Percentiles rank a stretch among this genome's conserved stretches.
These are phyloP conservation scores for Marcusenius ussheri DNA, from an alignment of 2,113 vertebrate species.

Conservation along the genomic window DNA sequence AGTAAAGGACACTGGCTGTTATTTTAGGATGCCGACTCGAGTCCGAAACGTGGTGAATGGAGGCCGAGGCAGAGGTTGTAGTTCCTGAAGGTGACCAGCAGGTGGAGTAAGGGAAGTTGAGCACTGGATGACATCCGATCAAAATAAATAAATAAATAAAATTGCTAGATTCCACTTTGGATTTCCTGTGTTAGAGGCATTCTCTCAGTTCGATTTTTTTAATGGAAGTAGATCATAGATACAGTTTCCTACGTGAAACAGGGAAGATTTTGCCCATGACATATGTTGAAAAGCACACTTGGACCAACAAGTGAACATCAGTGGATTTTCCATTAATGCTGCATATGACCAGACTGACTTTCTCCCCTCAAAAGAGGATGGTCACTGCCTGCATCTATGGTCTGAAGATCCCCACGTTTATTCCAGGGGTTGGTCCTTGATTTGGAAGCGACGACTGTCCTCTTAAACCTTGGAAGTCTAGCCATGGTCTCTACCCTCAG, in stretches of 20 bases:
- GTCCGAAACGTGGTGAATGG: neutral
- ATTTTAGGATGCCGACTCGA: neutral
- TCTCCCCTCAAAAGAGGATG: neutral
- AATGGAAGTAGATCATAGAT: neutral
- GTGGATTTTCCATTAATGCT: neutral
- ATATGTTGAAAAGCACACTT: constrained; percentile 19
- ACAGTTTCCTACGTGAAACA: neutral
- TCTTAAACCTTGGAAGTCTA: neutral
- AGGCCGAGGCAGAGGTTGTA: neutral
- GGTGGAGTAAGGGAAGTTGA: neutral
- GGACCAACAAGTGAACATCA: neutral
- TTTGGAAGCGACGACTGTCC: neutral
- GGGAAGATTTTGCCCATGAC: neutral
- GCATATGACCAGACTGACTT: neutral
- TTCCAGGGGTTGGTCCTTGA: neutral
- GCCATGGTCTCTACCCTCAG: neutral
- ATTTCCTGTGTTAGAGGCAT: neutral
- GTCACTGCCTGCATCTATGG: neutral
- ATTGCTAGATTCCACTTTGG: neutral
- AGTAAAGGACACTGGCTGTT: neutral
- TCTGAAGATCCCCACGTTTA: neutral
- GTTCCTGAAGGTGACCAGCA: neutral
- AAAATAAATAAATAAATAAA: neutral
- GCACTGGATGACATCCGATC: neutral
- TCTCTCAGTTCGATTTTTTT: neutral